Evolutionary conservation across 2,888 invertebrate genomes (phyloP), one percentile per base, ranked within the genome.

Genomic region (Cremastinae sp.): DNA sequence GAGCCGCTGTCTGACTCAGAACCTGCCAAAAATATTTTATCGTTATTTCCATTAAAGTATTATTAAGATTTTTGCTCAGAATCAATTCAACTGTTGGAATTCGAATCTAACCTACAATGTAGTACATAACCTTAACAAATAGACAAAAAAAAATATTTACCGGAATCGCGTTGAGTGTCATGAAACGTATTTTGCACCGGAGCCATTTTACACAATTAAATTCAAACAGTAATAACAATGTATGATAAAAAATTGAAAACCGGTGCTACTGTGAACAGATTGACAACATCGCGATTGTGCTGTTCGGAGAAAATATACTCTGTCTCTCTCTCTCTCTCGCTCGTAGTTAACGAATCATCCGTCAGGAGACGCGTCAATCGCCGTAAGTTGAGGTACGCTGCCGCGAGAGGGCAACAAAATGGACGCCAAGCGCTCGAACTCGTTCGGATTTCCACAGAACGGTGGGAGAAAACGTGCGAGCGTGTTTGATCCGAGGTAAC

Each of bases 1-100:
- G 91, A 91, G n/a, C 89, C 90, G 81, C 90, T 90, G 39, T 91
- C 92, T 0, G 91, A 91, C 9, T 90, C 91, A 3, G 91, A 91
- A 65, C 90, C 90, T 88, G 53, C 2, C 9, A 49, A 73, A 59
- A 59, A 14, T 28, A 28, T 3, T 28, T 28, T n/a, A n/a, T n/a
- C n/a, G n/a, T 64, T 12, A 53, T 28, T 53, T n/a, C 1, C 12
- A 35, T n/a, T n/a, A n/a, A n/a, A n/a, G n/a, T n/a, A n/a, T n/a
- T n/a, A n/a, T n/a, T n/a, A n/a, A n/a, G n/a, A n/a, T n/a, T n/a
- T n/a, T n/a, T n/a, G n/a, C n/a, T n/a, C n/a, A n/a, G n/a, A n/a
- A n/a, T n/a, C n/a, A n/a, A n/a, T n/a, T n/a, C n/a, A n/a, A 12
- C 47, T 12, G 1, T 10, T 22, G 2, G 4, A 20, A 16, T 53